Base-by-base conservation (phyloP, 2,113 vertebrate genomes). In the Brachyistius frenatus region DNA sequence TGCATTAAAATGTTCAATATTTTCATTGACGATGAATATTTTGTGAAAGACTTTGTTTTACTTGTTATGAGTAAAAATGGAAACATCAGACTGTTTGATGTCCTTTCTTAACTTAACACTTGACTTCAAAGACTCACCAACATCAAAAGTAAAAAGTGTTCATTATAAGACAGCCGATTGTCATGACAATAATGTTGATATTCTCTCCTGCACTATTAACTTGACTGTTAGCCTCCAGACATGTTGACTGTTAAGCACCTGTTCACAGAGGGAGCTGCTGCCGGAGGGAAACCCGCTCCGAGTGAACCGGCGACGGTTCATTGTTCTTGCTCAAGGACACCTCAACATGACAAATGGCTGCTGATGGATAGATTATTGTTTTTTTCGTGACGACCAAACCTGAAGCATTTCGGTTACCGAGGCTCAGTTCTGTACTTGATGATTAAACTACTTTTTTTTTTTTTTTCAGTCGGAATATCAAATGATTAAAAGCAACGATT, bases 401-500 rank as follows among this genome's bases (percentile, higher is more conserved):
- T 46, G 33, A 66, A 65, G 73, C 52, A 39, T 13, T 75, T 72
- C 35, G 11, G 14, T 57, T 16, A 52, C 50, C 7, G 58, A 49
- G 33, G 23, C 13, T 56, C 36, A 6, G 33, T 55, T 64, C 30
- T 55, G 33, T 16, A 2, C 36, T 78, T 65, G 49, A 55, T 76
- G 74, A 84, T 64, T 13, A 71, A 71, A 73, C 23, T 2, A 32
- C 54, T 53, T 58, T 35, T 52, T 33, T 6, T 16, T 30, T 31
- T 5, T 14, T 33, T 6, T 14, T 35, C 58, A 75, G 81, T 87
- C 79, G 74, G 72, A 87, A 76, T 75, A 81, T 83, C 83, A 89
- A 77, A 87, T 87, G 81, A 88, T 91, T 90, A 88, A 92, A 91
- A 76, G 76, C 33, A 85, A 63, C 11, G 31, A 84, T 86, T 87